These are phyloP conservation scores for Pseudococcus longispinus DNA, from an alignment of 2,888 invertebrate species.

Conservation along the genomic window DNA sequence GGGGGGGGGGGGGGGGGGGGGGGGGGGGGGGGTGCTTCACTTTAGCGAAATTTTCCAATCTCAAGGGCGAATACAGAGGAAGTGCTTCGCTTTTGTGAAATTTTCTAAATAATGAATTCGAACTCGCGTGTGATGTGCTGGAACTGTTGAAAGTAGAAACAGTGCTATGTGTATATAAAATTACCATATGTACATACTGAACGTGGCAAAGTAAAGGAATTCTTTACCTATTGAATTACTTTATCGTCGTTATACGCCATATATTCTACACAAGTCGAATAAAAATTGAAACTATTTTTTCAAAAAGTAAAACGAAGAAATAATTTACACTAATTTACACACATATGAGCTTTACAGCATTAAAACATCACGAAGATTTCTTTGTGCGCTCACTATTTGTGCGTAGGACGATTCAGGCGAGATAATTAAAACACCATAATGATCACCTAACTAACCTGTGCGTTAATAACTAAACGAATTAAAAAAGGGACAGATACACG, in stretches of 20 bases:
- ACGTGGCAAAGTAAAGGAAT: neutral
- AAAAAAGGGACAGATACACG: constrained; percentile 24
- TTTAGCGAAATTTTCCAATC: no score
- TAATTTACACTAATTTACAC: neutral
- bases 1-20: no score
- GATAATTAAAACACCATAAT: constrained; percentile 22
- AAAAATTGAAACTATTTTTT: neutral
- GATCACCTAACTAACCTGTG: constrained; percentile 36
- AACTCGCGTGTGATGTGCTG: neutral
- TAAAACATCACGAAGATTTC: neutral
- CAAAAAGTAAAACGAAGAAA: neutral
- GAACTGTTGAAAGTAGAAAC: neutral
- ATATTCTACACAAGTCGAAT: neutral
- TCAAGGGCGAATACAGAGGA: neutral
- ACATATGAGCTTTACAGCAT: neutral
- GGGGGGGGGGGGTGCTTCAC: no score
- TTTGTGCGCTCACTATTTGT: constrained; percentile 9
- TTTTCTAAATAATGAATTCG: no score
- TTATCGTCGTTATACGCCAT: neutral
- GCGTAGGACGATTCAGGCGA: neutral
- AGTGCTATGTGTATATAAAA: neutral
- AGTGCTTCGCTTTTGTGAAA: neutral
- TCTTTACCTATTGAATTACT: neutral
- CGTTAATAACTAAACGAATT: constrained; percentile 24
- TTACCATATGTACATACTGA: neutral